Evolutionary conservation across 2,888 invertebrate genomes (phyloP).

Genomic region (Sesia apiformis): DNA sequence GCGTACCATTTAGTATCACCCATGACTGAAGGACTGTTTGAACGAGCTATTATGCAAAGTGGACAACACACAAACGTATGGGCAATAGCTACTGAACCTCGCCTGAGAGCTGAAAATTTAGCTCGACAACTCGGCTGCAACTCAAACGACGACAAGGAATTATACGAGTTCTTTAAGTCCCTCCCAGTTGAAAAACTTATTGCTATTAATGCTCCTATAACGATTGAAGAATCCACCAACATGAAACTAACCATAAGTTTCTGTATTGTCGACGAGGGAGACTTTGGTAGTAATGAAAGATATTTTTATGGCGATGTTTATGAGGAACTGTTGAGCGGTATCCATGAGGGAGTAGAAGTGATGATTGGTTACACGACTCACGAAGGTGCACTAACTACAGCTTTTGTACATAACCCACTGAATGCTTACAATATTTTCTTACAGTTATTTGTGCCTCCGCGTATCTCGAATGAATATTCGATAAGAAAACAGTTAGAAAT

Average conservation of each 20-base stretch:
- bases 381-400: conserved; percentile 62
- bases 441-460: conserved; percentile 8
- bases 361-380: conserved; percentile 78
- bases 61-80: conserved; percentile 76
- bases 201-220: not conserved
- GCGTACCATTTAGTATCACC: conserved; percentile 51
- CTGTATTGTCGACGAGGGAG: conserved; percentile 6
- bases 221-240: conserved; percentile 3
- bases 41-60: conserved; percentile 78
- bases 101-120: conserved; percentile 46
- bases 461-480: conserved; percentile 65
- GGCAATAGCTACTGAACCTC: conserved; percentile 57
- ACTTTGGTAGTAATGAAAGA: conserved; percentile 8
- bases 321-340: conserved; percentile 47
- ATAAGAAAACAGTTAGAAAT: conserved; percentile 27
- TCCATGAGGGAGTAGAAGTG: conserved; percentile 65
- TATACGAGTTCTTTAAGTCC: conserved; percentile 9
- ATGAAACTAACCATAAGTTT: conserved; percentile 1
- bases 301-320: conserved; percentile 11
- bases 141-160: conserved; percentile 7
- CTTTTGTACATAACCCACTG: not conserved
- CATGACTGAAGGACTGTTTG: conserved; percentile 53
- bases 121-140: conserved; percentile 2
- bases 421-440: not conserved
- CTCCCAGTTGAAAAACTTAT: conserved; percentile 6